These are phyloP conservation scores for Sphaerophoria rueppellii DNA, from an alignment of 2,888 invertebrate genomes.

Conservation along the genomic window DNA sequence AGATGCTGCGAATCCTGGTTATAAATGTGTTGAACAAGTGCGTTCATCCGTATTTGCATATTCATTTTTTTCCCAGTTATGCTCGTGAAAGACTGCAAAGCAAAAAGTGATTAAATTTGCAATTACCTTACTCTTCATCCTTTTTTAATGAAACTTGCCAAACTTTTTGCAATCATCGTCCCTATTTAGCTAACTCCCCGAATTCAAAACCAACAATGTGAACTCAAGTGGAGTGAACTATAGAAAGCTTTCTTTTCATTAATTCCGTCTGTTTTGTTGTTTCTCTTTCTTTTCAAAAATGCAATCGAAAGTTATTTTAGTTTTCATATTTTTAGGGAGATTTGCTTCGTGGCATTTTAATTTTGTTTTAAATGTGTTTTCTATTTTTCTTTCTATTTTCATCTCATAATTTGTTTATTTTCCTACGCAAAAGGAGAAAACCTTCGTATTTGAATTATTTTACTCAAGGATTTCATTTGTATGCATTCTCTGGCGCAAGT, in stretches of 20 bases:
- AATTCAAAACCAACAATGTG: slow-evolving; percentile 37
- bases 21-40: too few species aligned
- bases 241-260: slow-evolving; percentile 18
- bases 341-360: slow-evolving; percentile 26
- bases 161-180: slow-evolving; percentile 10
- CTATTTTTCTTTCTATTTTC: neutral
- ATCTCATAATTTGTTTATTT: slow-evolving; percentile 13
- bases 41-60: too few species aligned
- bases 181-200: neutral
- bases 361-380: slow-evolving; percentile 21
- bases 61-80: too few species aligned
- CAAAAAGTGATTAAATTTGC: too few species aligned
- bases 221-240: slow-evolving; percentile 25
- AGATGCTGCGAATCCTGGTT: too few species aligned
- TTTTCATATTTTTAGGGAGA: slow-evolving; percentile 12
- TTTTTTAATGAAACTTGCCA: too few species aligned
- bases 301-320: slow-evolving; percentile 49
- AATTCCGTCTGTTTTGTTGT: slow-evolving; percentile 1
- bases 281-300: slow-evolving; percentile 10
- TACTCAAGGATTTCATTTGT: slow-evolving; percentile 63
- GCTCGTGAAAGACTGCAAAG: too few species aligned
- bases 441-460: slow-evolving; percentile 42
- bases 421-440: slow-evolving; percentile 9
- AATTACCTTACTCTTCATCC: too few species aligned
- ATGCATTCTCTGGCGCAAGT: slow-evolving; percentile 26